Conservation (phyloP, 2,113 vertebrate species). For the Urocitellus parryii region DNA sequence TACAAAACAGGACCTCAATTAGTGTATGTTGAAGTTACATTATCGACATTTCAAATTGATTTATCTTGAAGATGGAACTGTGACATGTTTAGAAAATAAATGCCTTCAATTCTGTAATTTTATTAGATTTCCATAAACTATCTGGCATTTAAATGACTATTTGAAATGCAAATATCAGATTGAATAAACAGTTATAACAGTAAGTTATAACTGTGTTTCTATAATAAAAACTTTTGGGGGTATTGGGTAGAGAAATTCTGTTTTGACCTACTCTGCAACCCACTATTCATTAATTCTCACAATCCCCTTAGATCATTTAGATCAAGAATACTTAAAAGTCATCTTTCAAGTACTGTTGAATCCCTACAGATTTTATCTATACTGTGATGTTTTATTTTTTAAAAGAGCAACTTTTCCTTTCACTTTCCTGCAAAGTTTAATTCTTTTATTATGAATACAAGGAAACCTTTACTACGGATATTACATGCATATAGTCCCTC, state of each 20-base stretch:
- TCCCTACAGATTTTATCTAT: conserved; percentile 78
- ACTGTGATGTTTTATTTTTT: conserved; percentile 78
- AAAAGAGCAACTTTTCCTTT: conserved; percentile 73
- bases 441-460: conserved; percentile 78
- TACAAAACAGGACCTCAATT: not conserved
- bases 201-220: conserved; percentile 53
- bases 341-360: conserved; percentile 80
- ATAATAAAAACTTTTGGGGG: conserved; percentile 71
- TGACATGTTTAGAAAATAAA: conserved; percentile 36
- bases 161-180: conserved; percentile 78
- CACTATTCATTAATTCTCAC: conserved; percentile 79
- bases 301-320: conserved; percentile 76
- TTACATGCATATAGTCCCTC: conserved; percentile 51
- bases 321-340: conserved; percentile 82
- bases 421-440: conserved; percentile 74
- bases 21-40: not conserved
- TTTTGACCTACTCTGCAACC: conserved; percentile 72
- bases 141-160: conserved; percentile 62
- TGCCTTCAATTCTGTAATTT: conserved; percentile 50
- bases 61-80: conserved; percentile 23
- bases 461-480: conserved; percentile 62
- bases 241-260: conserved; percentile 48
- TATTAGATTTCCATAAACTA: conserved; percentile 66
- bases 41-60: conserved; percentile 37
- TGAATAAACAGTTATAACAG: conserved; percentile 62